A percentile compares a stretch with the other conserved stretches of the same genome.
Conservation (phyloP, 2,113 vertebrate genomes). For the Platichthys flesus region DNA sequence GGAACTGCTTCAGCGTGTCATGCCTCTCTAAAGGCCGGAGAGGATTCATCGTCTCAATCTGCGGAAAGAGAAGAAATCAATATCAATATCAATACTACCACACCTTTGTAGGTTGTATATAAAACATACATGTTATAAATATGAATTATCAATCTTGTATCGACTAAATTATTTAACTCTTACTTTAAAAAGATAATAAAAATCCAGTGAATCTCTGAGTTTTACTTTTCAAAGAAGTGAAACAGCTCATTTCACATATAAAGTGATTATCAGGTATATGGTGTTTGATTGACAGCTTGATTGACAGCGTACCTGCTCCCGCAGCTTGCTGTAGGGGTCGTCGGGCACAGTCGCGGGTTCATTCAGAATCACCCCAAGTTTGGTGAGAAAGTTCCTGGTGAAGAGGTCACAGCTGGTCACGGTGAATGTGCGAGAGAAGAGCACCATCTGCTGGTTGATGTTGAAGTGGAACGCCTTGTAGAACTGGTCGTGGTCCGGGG, state of each 20-base stretch:
- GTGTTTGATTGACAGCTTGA: too few species aligned
- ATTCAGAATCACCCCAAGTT: conserved; percentile 86
- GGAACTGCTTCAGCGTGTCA: conserved; percentile 88
- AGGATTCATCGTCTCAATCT: conserved; percentile 79
- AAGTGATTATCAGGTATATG: too few species aligned
- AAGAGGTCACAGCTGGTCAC: conserved; percentile 89
- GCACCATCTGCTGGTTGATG: conserved; percentile 84
- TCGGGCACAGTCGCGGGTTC: conserved; percentile 72
- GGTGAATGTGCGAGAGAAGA: conserved; percentile 87
- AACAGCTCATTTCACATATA: too few species aligned
- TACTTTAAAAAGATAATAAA: too few species aligned
- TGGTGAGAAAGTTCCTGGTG: conserved; percentile 88
- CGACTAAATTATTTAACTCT: too few species aligned
- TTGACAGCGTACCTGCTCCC: conserved; percentile 78
- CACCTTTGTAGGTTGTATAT: too few species aligned
- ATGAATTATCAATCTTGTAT: too few species aligned
- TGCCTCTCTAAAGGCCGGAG: conserved; percentile 85
- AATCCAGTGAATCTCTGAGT: too few species aligned
- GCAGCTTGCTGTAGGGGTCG: conserved; percentile 84
- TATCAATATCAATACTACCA: too few species aligned
- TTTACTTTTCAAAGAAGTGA: too few species aligned
- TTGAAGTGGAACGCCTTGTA: conserved; percentile 91
- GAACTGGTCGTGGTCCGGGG: conserved; percentile 87
- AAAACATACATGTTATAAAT: too few species aligned
- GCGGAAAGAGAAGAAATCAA: conserved; percentile 2